A percentile compares a stretch with the other conserved stretches of the same genome.
phyloP scores from a whole-genome alignment of 1,140 invertebrate species.

The Gryon sp. region DNA sequence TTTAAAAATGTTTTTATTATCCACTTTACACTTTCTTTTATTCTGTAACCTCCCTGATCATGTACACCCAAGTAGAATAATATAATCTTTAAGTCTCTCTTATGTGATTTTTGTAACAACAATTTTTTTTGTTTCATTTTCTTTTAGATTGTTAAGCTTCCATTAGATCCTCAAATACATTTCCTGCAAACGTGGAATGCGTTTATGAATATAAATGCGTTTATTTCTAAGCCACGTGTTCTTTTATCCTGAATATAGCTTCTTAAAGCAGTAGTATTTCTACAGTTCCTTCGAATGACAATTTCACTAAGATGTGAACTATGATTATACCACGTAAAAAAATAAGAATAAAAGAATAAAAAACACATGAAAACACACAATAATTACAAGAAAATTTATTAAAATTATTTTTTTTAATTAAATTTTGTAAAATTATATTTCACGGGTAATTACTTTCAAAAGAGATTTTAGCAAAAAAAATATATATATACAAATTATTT shows the following conservation, averaged over 20 bases:
- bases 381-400: no score
- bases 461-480: no score
- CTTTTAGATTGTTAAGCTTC: conserved; percentile 7
- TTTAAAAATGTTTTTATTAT: conserved; percentile 23
- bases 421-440: no score
- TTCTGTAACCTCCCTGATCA: conserved; percentile 40
- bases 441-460: no score
- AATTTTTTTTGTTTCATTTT: conserved; percentile 4
- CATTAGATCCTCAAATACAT: conserved; percentile 7
- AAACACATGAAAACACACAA: no score
- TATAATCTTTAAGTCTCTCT: conserved; percentile 34
- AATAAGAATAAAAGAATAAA: conserved; percentile 3
- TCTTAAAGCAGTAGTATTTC: not conserved
- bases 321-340: no score
- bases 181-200: no score
- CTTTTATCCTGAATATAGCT: no score
- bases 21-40: conserved; percentile 28
- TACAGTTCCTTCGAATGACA: not conserved
- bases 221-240: no score
- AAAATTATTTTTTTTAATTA: no score
- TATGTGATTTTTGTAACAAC: conserved; percentile 16
- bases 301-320: not conserved
- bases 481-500: no score
- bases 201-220: conserved; percentile 8
- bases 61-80: conserved; percentile 40